Evolutionary conservation across 23 tunicate genomes (phyloP), one percentile per base, ranked within the genome.

Genomic region (Trididemnum miniatum): DNA sequence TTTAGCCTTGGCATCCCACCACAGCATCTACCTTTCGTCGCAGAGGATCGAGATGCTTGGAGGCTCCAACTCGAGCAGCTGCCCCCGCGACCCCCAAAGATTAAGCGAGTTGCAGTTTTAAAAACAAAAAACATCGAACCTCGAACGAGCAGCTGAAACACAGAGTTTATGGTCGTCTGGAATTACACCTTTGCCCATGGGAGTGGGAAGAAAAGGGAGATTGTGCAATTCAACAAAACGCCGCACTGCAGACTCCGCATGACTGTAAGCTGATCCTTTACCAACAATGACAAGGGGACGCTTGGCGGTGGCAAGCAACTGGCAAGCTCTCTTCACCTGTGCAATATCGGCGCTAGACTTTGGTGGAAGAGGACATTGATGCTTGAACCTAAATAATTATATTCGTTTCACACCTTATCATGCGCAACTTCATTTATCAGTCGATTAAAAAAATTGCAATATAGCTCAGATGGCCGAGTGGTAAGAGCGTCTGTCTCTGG

Each of bases 161-260:
- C 93, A 93, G 20, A 84, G 80, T 36, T 87, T 71, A 52, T 93
- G 89, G 29, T 88, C 85, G 78, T 93, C 98, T 20, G 89, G 60
- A 25, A 93, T 54, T 35, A 93, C 98, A 20, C 93, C 98, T 64
- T 93, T 93, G 5, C 98, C 98, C 98, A 93, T 93, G 18, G 98
- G 98, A 27, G 98, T 93, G 29, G 98, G 98, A 9, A 93, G 65
- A 84, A 88, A 93, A 26, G 98, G 98, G 20, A 93, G 67, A 51
- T 86, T 71, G 62, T 93, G 98, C 2, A 24, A 31, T 77, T 93
- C 98, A 28, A 88, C 81, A 23, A 93, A 76, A 2, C 72, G 37
- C 49, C 39, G 75, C 18, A 88, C 54, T 35, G 20, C 88, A 35
- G 71, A 30, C 0, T 78, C 87, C 1, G 93, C 93, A 31, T 65